Evolutionary conservation across 2,113 vertebrate species (phyloP), one percentile per base, ranked within the genome.

Genomic region (Callaeas wilsoni): DNA sequence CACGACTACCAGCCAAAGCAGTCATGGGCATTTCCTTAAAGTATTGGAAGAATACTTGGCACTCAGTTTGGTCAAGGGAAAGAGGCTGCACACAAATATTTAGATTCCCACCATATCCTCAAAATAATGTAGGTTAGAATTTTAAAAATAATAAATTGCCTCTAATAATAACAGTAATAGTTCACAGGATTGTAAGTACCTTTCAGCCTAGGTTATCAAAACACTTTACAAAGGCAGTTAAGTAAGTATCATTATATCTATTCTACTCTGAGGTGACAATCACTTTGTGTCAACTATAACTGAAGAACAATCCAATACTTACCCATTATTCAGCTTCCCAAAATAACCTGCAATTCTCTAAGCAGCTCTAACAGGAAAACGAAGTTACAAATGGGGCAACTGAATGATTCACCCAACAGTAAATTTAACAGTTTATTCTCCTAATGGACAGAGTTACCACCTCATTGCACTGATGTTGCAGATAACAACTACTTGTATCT

Each of bases 241-340:
- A 91, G 88, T 87, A 93, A 93, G 82, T 84, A 71, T 95, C 78
- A 95, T 92, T 90, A 90, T 52, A 93, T 70, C 74, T 93, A 30
- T 95, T 84, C 70, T 73, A 25, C 71, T 93, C 86, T 59, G 90
- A 94, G 32, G 25, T 91, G 89, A 93, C 96, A 90, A 71, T 64
- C 80, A 87, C 69, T 97, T 93, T 93, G 44, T 91, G 87, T 90
- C 91, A 96, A 74, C 92, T 96, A 67, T 82, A 97, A 93, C 81
- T 91, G 79, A 74, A 91, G 93, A 96, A 94, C 79, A 96, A 94
- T 90, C 92, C 93, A 88, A 96, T 81, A 78, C 85, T 84, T 89
- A 90, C 46, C 82, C 73, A 92, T 84, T 92, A 95, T 90, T 87
- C 79, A 95, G 78, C 82, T 91, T 95, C 92, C 91, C 84, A 94